Percentiles rank a stretch among this genome's conserved stretches.
Evolutionary conservation across 2,888 invertebrate species (phyloP).

Genomic region (Pomacea canaliculata): DNA sequence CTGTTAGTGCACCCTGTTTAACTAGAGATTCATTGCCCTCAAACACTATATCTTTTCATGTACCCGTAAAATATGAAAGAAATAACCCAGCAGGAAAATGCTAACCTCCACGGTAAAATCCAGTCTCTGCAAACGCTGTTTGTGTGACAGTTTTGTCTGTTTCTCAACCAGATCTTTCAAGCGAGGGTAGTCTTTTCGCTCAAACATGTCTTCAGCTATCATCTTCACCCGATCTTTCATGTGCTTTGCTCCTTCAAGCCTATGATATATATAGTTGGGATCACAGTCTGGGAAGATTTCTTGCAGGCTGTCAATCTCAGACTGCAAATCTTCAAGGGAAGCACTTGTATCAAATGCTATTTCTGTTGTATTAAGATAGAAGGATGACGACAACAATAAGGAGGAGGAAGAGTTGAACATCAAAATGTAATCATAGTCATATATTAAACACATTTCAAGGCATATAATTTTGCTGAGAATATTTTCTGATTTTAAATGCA

Average conservation of each 20-base stretch:
- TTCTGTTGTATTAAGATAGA: not conserved
- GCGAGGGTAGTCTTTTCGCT: slow-evolving; percentile 55
- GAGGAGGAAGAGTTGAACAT: no score
- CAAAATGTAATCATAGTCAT: not conserved
- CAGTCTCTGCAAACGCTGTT: slow-evolving; percentile 35
- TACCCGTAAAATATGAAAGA: not conserved
- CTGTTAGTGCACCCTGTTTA: no score
- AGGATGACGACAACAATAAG: no score
- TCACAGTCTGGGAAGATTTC: slow-evolving; percentile 64
- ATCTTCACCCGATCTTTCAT: slow-evolving; percentile 48
- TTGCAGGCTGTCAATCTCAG: slow-evolving; percentile 52
- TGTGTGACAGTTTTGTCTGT: slow-evolving; percentile 37
- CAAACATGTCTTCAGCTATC: slow-evolving; percentile 55
- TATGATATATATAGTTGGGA: slow-evolving; percentile 59
- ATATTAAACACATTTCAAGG: not conserved
- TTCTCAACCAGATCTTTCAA: slow-evolving; percentile 50
- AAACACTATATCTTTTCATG: no score
- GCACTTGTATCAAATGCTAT: not conserved
- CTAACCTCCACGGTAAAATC: slow-evolving; percentile 30
- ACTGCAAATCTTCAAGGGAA: slow-evolving; percentile 32
- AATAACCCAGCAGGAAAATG: not conserved
- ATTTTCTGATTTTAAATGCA: no score
- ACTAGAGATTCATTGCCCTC: no score
- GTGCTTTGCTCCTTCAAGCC: slow-evolving; percentile 42
- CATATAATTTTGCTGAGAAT: no score